phyloP scores from a whole-genome alignment of 2,113 vertebrate species.

The Kobus ellipsiprymnus region DNA sequence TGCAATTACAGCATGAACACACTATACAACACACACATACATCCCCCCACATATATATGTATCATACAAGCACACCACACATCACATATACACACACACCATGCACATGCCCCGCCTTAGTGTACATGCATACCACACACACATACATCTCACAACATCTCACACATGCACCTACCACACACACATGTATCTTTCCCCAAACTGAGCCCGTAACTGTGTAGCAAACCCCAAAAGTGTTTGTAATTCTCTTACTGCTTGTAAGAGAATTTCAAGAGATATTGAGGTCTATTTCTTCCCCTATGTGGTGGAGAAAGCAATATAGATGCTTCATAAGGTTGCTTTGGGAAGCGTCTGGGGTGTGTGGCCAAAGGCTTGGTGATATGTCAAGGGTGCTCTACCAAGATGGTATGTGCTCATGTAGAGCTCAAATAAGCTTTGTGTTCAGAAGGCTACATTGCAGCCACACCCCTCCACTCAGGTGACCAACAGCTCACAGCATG shows the following conservation, averaged over 20 bases:
- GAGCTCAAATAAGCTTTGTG: not conserved
- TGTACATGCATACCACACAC: not conserved
- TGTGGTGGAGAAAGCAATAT: not conserved
- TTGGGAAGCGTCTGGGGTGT: not conserved
- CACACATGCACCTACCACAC: not conserved
- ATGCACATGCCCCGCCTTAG: not conserved
- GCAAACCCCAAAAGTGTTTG: not conserved
- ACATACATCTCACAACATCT: not conserved
- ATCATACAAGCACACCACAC: not conserved
- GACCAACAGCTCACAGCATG: not conserved
- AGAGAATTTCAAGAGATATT: not conserved
- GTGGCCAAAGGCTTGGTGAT: not conserved
- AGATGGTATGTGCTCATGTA: too few species aligned
- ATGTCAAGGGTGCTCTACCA: not conserved
- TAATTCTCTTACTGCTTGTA: not conserved
- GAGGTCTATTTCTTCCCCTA: not conserved
- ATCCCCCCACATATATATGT: not conserved
- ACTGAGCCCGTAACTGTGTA: not conserved
- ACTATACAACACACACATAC: not conserved
- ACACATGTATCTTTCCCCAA: not conserved
- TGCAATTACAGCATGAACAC: not conserved
- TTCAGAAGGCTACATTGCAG: not conserved
- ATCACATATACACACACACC: not conserved
- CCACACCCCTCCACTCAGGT: not conserved
- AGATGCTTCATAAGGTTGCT: not conserved